These are phyloP conservation scores for Agelaius phoeniceus DNA, from an alignment of 2,113 vertebrate genomes.

Conservation along the genomic window DNA sequence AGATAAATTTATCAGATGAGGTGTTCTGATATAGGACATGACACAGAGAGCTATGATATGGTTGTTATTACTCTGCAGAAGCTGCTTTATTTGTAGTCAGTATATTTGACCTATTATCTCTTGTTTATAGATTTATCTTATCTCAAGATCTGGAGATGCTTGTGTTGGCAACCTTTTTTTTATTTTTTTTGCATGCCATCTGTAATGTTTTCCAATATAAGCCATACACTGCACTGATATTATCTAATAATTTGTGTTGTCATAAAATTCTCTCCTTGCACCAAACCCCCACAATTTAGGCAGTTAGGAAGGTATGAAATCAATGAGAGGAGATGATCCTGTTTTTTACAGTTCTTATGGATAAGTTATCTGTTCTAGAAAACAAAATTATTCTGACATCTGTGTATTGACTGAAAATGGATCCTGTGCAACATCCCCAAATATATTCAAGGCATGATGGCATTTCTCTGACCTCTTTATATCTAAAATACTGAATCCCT, in stretches of 20 bases:
- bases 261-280: neutral
- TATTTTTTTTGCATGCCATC: neutral
- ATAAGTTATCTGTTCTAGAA: neutral
- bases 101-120: neutral
- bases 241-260: neutral
- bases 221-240: neutral
- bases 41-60: neutral
- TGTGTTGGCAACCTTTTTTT: neutral
- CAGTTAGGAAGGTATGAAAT: neutral
- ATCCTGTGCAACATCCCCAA: neutral
- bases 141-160: neutral
- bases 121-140: neutral
- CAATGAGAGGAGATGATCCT: neutral
- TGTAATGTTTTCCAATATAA: neutral
- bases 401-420: neutral
- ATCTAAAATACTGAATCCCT: neutral
- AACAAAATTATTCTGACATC: neutral
- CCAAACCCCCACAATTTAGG: fast-evolving
- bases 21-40: neutral
- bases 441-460: neutral
- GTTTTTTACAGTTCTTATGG: neutral
- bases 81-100: neutral
- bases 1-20: neutral
- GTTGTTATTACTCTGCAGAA: neutral
- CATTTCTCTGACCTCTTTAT: neutral